Evolutionary conservation across 2,797 vertebrate species (phyloP).

Genomic region (Pristis pectinata): DNA sequence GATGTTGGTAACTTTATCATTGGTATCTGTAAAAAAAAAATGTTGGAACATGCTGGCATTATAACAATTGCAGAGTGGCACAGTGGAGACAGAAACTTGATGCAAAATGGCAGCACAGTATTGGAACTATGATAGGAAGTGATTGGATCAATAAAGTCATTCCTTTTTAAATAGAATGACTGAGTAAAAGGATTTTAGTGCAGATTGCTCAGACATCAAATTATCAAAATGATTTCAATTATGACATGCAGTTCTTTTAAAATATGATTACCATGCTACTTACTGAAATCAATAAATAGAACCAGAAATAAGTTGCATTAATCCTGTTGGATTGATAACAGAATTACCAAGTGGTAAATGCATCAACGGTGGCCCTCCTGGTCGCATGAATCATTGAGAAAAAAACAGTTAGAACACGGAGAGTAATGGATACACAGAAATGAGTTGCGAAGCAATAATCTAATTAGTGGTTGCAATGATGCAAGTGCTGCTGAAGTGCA

Average conservation of each 20-base stretch:
- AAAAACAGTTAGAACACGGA: background rate
- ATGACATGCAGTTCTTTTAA: background rate
- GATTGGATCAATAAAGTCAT: constrained; percentile 9
- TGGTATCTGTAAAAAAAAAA: background rate
- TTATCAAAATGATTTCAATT: constrained; percentile 32
- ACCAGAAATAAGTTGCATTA: background rate
- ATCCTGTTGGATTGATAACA: background rate
- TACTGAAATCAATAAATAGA: constrained; percentile 27
- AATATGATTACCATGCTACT: constrained; percentile 5
- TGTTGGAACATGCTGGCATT: too few relatives aligned
- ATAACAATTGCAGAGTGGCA: background rate
- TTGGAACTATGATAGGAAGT: background rate
- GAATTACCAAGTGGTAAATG: constrained; percentile 28
- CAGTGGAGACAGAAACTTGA: background rate
- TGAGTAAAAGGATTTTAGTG: background rate
- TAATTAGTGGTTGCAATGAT: background rate
- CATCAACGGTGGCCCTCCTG: background rate
- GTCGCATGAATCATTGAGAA: background rate
- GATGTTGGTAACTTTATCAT: background rate
- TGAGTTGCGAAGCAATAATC: background rate
- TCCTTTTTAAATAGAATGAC: background rate
- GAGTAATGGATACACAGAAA: background rate
- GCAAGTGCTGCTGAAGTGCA: background rate
- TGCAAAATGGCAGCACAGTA: background rate
- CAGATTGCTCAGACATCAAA: constrained; percentile 12